Evolutionary conservation across 2,797 vertebrate species (phyloP).

Genomic region (Choloepus didactylus): DNA sequence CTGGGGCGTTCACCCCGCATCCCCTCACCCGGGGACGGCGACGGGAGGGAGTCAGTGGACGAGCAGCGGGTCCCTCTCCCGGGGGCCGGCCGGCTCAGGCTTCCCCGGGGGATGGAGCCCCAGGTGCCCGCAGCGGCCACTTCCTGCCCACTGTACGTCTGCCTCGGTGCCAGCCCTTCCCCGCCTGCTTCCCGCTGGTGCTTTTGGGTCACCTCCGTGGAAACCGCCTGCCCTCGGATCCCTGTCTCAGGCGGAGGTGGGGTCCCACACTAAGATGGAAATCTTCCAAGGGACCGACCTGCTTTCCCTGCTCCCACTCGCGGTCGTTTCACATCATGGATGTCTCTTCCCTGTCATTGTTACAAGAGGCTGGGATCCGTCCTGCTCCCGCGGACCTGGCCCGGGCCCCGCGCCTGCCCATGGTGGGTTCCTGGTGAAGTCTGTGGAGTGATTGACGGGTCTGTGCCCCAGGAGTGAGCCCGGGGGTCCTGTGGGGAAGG

Average conservation of each 20-base stretch:
- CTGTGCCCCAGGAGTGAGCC: background rate
- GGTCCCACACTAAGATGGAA: background rate
- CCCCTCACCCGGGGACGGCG: background rate
- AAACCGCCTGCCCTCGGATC: background rate
- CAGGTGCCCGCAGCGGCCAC: background rate
- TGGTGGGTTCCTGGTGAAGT: too few relatives aligned
- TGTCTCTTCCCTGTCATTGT: background rate
- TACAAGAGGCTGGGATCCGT: background rate
- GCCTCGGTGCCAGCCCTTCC: too few relatives aligned
- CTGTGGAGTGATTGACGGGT: background rate
- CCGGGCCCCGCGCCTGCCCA: too few relatives aligned
- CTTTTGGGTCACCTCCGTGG: background rate
- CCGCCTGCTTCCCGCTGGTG: background rate
- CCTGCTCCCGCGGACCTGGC: background rate
- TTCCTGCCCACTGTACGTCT: background rate
- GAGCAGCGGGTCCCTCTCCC: background rate
- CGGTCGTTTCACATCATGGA: background rate
- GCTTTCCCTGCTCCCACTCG: accelerated
- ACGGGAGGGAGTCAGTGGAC: background rate
- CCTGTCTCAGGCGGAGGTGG: background rate
- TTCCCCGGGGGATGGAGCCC: too few relatives aligned
- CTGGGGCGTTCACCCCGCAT: background rate
- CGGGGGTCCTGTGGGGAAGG: background rate
- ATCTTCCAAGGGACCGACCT: background rate
- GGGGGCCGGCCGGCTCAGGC: too few relatives aligned